Base-by-base conservation (phyloP, 2,797 vertebrate genomes). In the Capromys pilorides region DNA sequence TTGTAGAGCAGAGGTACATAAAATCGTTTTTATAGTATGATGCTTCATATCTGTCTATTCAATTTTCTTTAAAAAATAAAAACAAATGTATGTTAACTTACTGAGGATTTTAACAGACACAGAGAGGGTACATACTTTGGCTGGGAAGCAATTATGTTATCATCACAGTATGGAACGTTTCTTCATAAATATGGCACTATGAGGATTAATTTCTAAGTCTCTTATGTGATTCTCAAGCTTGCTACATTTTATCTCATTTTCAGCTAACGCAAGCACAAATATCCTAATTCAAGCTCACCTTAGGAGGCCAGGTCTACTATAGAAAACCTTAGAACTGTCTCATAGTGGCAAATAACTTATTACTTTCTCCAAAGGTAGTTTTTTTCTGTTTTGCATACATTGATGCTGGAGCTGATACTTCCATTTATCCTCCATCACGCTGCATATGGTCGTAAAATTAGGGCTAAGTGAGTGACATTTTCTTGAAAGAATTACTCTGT, bases 61-160 rank as follows among this genome's bases (percentile, higher is more conserved):
- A 75, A 11, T 79, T 92, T 78, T 36, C 28, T 79, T 93, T 87
- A 90, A 77, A 93, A 84, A 84, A 41, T 10, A 13, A 90, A 89
- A 73, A 49, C 10, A 54, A 75, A 64, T 13, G 79, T 81, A 5
- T 62, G 45, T 81, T 96, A 33, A 71, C 26, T 84, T 81, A 57
- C 3, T 39, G 3, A 61, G 11, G 11, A 2, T 41, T 85, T 94
- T 91, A 64, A 95, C 45, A 93, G 61, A 66, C 8, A 51, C 2
- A 67, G 2, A 51, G 21, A 45, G 0, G 14, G 8, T 81, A 19
- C 0, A 77, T 81, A 62, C 12, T 10, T 67, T 92, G 4, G 4
- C 12, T 81, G 45, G 73, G 59, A 84, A 88, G 73, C 9, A 86
- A 86, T 59, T 64, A 14, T 59, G 18, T 54, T 7, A 31, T 79